phyloP scores from a whole-genome alignment of 2,113 vertebrate genomes.

The Eudorcas thomsonii region DNA sequence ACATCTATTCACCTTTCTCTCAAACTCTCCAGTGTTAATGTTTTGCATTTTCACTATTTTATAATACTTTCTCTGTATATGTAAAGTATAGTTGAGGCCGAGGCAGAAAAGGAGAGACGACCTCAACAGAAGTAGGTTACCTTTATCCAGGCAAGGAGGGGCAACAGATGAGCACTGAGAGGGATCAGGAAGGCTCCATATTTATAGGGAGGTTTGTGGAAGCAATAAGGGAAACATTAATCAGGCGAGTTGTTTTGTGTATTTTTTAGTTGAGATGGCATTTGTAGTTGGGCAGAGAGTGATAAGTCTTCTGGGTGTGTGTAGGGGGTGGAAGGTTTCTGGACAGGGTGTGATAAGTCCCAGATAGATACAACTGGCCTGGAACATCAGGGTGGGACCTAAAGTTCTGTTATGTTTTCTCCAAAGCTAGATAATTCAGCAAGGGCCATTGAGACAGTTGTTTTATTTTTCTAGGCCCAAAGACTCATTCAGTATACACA shows the following conservation, averaged over 20 bases:
- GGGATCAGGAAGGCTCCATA: background rate
- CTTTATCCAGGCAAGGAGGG: background rate
- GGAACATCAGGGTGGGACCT: background rate
- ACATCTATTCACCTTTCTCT: background rate
- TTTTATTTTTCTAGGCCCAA: background rate
- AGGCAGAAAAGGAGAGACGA: background rate
- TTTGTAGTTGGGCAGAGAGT: background rate
- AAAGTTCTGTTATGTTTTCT: background rate
- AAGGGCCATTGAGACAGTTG: background rate
- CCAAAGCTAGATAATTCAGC: background rate
- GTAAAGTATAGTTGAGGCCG: background rate
- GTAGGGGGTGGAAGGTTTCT: background rate
- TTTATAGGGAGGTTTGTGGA: background rate
- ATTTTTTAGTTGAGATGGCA: background rate
- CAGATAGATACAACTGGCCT: background rate
- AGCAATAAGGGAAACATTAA: background rate
- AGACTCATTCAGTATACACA: background rate
- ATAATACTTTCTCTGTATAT: background rate
- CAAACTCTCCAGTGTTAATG: background rate
- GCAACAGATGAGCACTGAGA: background rate
- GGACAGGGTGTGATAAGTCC: background rate
- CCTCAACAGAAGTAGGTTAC: background rate
- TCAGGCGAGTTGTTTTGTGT: accelerated
- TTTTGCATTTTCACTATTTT: background rate
- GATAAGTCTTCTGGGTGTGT: background rate